Evolutionary conservation across 1,140 invertebrate species (phyloP).

Genomic region (Micrasema minimum): DNA sequence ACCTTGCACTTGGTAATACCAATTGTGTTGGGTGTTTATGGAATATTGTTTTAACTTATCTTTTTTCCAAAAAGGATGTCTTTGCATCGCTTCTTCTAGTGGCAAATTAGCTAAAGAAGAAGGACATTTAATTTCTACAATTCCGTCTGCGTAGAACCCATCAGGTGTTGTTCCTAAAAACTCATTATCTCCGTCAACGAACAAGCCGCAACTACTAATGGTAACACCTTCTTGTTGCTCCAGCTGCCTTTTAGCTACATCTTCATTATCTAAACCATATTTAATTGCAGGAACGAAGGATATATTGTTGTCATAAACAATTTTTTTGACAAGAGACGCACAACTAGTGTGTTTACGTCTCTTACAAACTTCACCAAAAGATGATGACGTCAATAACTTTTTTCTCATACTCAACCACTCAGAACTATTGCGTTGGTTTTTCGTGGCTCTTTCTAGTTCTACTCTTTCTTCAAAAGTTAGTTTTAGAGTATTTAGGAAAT

Average conservation of each 20-base stretch:
- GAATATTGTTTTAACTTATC: neutral
- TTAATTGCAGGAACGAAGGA: conserved; percentile 12
- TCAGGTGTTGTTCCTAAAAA: conserved; percentile 39
- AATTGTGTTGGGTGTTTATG: neutral
- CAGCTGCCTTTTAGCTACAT: conserved; percentile 27
- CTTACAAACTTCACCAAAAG: conserved; percentile 7
- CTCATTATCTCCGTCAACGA: neutral
- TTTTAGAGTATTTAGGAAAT: neutral
- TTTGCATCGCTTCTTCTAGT: neutral
- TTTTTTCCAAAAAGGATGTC: neutral
- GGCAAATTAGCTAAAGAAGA: neutral
- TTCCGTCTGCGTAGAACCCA: conserved; percentile 20
- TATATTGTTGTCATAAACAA: neutral
- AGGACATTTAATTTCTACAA: conserved; percentile 44
- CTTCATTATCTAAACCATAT: conserved; percentile 39
- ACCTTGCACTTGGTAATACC: conserved; percentile 1
- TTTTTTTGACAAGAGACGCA: neutral
- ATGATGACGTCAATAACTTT: neutral
- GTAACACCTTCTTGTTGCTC: conserved; percentile 27
- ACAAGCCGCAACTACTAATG: conserved; percentile 16
- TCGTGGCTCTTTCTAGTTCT: neutral
- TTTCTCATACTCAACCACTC: neutral
- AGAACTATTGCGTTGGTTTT: neutral
- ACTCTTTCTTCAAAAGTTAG: neutral
- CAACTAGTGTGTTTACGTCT: neutral